A percentile compares a stretch with the other conserved stretches of the same genome.
phyloP scores from a whole-genome alignment of 1,140 invertebrate species.

The Drosophila murphyi region DNA sequence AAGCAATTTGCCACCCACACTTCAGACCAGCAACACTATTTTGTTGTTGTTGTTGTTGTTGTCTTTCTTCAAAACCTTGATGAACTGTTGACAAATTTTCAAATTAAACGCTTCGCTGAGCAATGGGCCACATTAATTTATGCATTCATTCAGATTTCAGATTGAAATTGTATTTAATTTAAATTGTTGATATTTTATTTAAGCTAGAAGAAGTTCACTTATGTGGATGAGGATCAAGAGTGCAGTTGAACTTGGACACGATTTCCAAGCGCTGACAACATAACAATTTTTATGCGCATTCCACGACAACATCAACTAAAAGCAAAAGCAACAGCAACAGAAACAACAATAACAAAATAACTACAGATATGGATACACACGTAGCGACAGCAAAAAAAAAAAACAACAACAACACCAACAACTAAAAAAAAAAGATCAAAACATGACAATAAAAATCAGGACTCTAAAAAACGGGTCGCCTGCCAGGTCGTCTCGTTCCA shows the following conservation, averaged over 20 bases:
- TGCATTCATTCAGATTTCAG: slow-evolving; percentile 42
- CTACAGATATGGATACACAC: slow-evolving; percentile 14
- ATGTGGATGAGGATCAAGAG: slow-evolving; percentile 7
- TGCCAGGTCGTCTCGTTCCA: slow-evolving; percentile 30
- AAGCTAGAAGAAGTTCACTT: slow-evolving; percentile 7
- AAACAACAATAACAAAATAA: slow-evolving; percentile 8
- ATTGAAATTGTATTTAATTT: slow-evolving; percentile 39
- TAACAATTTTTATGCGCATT: slow-evolving; percentile 81
- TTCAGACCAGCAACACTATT: slow-evolving; percentile 2
- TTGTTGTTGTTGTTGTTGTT: too few species aligned
- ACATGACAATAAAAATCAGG: slow-evolving; percentile 82
- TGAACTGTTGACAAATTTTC: slow-evolving; percentile 68
- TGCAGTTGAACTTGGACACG: slow-evolving; percentile 20
- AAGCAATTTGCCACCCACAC: slow-evolving; percentile 51
- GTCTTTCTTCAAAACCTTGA: slow-evolving; percentile 51
- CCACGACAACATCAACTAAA: slow-evolving; percentile 48
- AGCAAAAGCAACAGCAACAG: slow-evolving; percentile 21
- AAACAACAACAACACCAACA: background rate
- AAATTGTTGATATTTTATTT: slow-evolving; percentile 26
- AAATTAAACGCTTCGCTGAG: slow-evolving; percentile 70
- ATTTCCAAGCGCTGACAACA: slow-evolving; percentile 55
- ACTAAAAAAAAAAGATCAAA: slow-evolving; percentile 73
- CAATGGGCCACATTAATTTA: slow-evolving; percentile 47
- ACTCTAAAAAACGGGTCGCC: slow-evolving; percentile 72
- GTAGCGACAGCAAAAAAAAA: slow-evolving; percentile 18